A percentile compares a stretch with the other conserved stretches of the same genome.
These are phyloP conservation scores for Blastobasis adustella DNA, from an alignment of 2,888 invertebrate genomes.

Conservation along the genomic window DNA sequence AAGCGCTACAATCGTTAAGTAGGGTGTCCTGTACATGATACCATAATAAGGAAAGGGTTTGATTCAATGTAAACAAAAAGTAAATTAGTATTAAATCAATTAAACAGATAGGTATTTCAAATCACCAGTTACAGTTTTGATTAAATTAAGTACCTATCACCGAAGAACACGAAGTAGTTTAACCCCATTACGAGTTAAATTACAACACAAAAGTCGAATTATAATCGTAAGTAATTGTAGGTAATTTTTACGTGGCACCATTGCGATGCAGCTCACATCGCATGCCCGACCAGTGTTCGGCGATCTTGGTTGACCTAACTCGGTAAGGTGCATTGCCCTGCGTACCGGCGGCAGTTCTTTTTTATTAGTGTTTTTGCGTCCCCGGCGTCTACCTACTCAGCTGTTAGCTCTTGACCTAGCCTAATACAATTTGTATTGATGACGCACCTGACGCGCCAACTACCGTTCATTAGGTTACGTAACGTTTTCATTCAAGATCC, in stretches of 20 bases:
- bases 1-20: too few relatives aligned
- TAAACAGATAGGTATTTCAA: too few relatives aligned
- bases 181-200: too few relatives aligned
- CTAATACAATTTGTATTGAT: slow-evolving; percentile 59
- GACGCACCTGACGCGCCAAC: slow-evolving; percentile 10
- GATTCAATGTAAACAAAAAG: too few relatives aligned
- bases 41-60: too few relatives aligned
- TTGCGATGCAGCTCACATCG: slow-evolving; percentile 52
- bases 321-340: slow-evolving; percentile 68
- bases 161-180: too few relatives aligned
- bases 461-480: neutral
- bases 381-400: slow-evolving; percentile 41
- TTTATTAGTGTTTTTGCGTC: slow-evolving; percentile 42
- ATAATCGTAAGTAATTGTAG: slow-evolving; percentile 8
- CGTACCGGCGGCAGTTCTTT: slow-evolving; percentile 31
- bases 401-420: slow-evolving; percentile 69
- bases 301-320: slow-evolving; percentile 51
- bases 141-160: too few relatives aligned
- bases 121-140: too few relatives aligned
- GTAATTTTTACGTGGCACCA: slow-evolving; percentile 22
- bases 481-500: too few relatives aligned
- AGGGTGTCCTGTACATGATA: too few relatives aligned
- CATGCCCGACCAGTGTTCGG: slow-evolving; percentile 36
- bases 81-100: too few relatives aligned
- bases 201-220: too few relatives aligned